These are phyloP conservation scores for Rhabdomys dilectus DNA, from an alignment of 2,113 vertebrate species.

Conservation along the genomic window DNA sequence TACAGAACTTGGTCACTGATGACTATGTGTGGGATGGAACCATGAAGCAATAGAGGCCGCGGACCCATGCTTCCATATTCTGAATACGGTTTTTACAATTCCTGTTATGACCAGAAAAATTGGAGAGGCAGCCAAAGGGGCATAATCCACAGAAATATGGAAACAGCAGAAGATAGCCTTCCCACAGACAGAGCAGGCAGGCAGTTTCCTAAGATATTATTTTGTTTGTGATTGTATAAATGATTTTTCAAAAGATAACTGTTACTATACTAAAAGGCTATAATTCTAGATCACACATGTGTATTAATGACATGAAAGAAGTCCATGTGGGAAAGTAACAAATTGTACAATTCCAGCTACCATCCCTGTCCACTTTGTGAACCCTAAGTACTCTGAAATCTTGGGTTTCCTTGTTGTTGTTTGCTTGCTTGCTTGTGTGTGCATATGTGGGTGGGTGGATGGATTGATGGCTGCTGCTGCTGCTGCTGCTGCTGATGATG, in stretches of 20 bases:
- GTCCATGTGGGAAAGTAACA: not conserved
- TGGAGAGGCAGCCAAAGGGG: not conserved
- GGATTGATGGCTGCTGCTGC: too few species aligned
- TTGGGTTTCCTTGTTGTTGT: not conserved
- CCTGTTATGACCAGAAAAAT: not conserved
- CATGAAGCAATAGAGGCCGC: not conserved
- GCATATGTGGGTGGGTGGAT: too few species aligned
- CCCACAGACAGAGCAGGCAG: not conserved
- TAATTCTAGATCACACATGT: not conserved
- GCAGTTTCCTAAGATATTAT: not conserved
- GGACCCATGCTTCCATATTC: not conserved
- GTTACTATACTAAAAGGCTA: slow-evolving; percentile 4
- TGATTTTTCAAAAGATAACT: not conserved
- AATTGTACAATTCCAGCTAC: not conserved
- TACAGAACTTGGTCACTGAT: not conserved
- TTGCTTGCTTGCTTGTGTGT: not conserved
- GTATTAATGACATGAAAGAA: slow-evolving; percentile 5
- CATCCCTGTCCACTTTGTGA: not conserved
- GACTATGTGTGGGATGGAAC: not conserved
- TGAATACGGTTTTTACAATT: not conserved
- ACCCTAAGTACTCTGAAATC: not conserved
- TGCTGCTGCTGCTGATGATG: too few species aligned
- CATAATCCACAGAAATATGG: not conserved
- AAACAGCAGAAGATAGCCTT: not conserved
- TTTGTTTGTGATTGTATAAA: slow-evolving; percentile 18